Base-by-base conservation (phyloP, 2,888 invertebrate genomes). In the Alitta virens region DNA sequence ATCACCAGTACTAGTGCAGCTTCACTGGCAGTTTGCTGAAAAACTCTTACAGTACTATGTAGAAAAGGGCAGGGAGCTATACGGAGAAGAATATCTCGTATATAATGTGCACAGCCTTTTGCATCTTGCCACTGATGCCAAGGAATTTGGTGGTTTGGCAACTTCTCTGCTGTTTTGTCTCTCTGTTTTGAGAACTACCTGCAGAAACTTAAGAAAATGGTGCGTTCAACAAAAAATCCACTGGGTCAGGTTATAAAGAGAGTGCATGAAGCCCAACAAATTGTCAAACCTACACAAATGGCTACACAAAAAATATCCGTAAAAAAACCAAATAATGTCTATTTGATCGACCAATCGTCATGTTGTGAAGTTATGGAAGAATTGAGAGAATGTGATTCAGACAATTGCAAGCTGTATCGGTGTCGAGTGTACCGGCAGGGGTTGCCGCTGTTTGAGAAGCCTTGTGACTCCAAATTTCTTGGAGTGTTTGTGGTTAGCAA, bases 111-210 rank as follows among this genome's bases (percentile, higher is more conserved):
- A 67, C 49, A 51, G 18, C 24, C 54, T 65, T 12, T 5, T 42
- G 14, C 67, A 67, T 25, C 16, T 67, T 1, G 23, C 49, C 18
- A 63, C 59, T 18, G 64, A 67, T 33, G 64, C 52, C 1, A 25
- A 23, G 42, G 3, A 25, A 0, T 60, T 49, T 56, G 21, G 53
- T 1, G 50, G 51, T 3, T 21, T 67, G 40, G 66, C 40, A 63
- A 62, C 14, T 43, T 63, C n/a, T 59, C 52, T 9, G 56, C 52
- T 7, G 63, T 67, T 52, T 50, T 40, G n/a, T n/a, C n/a, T n/a
- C n/a, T n/a, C n/a, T n/a, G n/a, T 9, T 67, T 65, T 63, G 65
- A 65, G 46, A 65, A 61, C 50, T 46, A 55, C 49, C 33, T 63
- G 7, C 64, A 63, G 25, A 9, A 0, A 9, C 18, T 67, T 1